phyloP scores from a whole-genome alignment of 2,797 vertebrate genomes.

The Iguana delicatissima region DNA sequence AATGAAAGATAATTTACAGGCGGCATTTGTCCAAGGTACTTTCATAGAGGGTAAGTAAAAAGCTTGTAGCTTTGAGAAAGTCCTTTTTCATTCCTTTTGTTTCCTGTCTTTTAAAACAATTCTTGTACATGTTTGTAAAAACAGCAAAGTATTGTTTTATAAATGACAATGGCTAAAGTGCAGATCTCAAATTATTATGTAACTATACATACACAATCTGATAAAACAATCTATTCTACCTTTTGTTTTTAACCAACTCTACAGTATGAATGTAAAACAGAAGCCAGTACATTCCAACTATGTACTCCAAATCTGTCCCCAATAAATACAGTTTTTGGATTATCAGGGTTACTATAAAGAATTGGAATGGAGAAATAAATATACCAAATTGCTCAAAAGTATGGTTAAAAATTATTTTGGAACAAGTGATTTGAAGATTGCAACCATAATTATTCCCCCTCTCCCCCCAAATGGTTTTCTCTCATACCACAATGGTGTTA shows the following conservation, averaged over 20 bases:
- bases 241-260: constrained; percentile 52
- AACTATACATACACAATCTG: neutral
- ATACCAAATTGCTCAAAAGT: neutral
- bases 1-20: constrained; percentile 47
- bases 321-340: neutral
- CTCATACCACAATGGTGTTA: constrained; percentile 46
- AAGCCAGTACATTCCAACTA: neutral
- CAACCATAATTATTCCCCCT: constrained; percentile 27
- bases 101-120: constrained; percentile 41
- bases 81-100: constrained; percentile 41
- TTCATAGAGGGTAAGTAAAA: constrained; percentile 41
- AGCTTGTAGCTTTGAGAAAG: constrained; percentile 32
- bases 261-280: constrained; percentile 26
- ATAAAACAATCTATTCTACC: constrained; percentile 21
- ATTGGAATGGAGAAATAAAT: neutral
- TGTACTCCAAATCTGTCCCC: neutral
- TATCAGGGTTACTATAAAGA: neutral
- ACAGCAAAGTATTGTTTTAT: constrained; percentile 46
- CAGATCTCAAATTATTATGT: constrained; percentile 31
- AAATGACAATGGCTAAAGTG: constrained; percentile 57
- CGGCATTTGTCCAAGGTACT: constrained; percentile 42
- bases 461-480: constrained; percentile 49
- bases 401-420: neutral
- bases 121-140: constrained; percentile 32
- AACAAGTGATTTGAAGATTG: neutral